A percentile compares a stretch with the other conserved stretches of the same genome.
Evolutionary conservation across 2,113 vertebrate genomes (phyloP).

Genomic region (Mesoclemmys tuberculata): DNA sequence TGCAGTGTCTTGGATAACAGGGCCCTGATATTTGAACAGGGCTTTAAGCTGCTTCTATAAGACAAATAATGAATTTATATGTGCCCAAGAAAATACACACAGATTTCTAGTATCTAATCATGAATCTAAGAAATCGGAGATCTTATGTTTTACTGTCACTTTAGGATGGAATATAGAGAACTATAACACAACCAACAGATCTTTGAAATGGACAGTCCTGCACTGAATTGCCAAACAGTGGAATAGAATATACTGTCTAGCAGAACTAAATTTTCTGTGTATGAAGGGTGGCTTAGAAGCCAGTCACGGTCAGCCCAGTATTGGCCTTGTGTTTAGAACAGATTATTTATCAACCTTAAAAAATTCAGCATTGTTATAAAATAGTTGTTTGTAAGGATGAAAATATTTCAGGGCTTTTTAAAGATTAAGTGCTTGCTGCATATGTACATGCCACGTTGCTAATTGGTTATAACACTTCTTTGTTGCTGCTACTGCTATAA

Average conservation of each 20-base stretch:
- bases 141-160: not conserved
- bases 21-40: not conserved
- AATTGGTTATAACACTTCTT: not conserved
- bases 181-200: not conserved
- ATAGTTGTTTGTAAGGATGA: not conserved
- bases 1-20: not conserved
- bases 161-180: not conserved
- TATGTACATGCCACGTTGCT: not conserved
- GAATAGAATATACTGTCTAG: not conserved
- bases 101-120: not conserved
- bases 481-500: not conserved
- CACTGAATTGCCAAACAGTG: not conserved
- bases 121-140: not conserved
- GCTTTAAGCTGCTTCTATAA: not conserved
- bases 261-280: not conserved
- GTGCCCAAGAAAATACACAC: not conserved
- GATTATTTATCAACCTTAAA: not conserved
- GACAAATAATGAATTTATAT: not conserved
- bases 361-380: not conserved
- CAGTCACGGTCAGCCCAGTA: rapidly evolving
- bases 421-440: not conserved
- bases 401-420: not conserved
- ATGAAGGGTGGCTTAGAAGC: not conserved
- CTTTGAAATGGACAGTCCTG: not conserved
- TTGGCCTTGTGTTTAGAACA: not conserved